These are phyloP conservation scores for Ceramica pisi DNA, from an alignment of 2,888 invertebrate species.

Conservation along the genomic window DNA sequence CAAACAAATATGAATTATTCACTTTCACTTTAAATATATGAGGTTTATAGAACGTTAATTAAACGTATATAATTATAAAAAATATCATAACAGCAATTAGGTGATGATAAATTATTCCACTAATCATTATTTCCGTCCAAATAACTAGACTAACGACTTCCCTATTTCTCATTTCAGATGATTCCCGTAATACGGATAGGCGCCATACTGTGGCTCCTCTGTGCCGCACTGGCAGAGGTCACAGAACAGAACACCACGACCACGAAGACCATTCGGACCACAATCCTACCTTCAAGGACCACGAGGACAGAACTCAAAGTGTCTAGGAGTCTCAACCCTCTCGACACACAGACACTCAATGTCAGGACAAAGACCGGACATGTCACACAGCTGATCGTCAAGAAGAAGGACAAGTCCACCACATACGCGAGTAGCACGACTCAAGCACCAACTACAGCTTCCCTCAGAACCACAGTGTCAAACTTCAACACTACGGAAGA, in stretches of 20 bases:
- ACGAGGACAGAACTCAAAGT: slow-evolving; percentile 94
- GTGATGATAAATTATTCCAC: slow-evolving; percentile 35
- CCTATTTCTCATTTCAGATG: slow-evolving; percentile 84
- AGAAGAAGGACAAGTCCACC: slow-evolving; percentile 92
- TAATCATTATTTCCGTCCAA: slow-evolving; percentile 35
- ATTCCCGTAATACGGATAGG: slow-evolving; percentile 86
- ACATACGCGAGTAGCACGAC: slow-evolving; percentile 74
- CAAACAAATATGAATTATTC: slow-evolving; percentile 63
- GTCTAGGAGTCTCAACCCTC: slow-evolving; percentile 94
- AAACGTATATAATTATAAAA: slow-evolving; percentile 55
- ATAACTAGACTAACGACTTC: slow-evolving; percentile 41
- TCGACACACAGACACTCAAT: slow-evolving; percentile 94
- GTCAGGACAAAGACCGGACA: slow-evolving; percentile 94
- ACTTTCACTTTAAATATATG: slow-evolving; percentile 64
- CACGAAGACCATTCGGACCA: slow-evolving; percentile 85
- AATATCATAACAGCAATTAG: slow-evolving; percentile 47
- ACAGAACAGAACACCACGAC: slow-evolving; percentile 84
- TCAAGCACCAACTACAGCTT: slow-evolving; percentile 79
- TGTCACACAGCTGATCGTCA: slow-evolving; percentile 94
- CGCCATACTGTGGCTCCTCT: slow-evolving; percentile 82
- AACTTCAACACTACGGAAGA: slow-evolving; percentile 77
- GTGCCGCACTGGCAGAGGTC: slow-evolving; percentile 76
- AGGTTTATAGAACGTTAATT: slow-evolving; percentile 57
- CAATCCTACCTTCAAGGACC: slow-evolving; percentile 90
- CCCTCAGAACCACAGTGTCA: slow-evolving; percentile 75